Percentiles rank a stretch among this genome's conserved stretches.
These are phyloP conservation scores for Apodemus speciosus DNA, from an alignment of 2,113 vertebrate genomes.

Conservation along the genomic window DNA sequence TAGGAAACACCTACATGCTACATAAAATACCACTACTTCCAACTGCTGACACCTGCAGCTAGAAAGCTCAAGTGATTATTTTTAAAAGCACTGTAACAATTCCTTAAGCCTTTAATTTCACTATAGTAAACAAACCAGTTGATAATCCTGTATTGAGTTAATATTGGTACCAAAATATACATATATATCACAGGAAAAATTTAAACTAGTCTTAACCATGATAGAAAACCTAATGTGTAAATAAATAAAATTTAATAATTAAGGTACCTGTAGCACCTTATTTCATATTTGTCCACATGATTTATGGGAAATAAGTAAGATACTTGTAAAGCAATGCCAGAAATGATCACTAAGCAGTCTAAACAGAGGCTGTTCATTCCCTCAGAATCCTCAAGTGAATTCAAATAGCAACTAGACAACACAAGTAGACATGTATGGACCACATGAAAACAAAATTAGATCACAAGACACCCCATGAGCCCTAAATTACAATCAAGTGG, in stretches of 20 bases:
- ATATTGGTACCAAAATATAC: not conserved
- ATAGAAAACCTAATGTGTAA: conserved; percentile 11
- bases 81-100: conserved; percentile 30
- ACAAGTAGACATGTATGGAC: not conserved
- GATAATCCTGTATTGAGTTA: not conserved
- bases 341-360: conserved; percentile 21
- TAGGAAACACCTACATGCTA: not conserved
- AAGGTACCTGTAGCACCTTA: not conserved
- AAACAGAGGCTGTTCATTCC: not conserved
- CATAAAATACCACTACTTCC: conserved; percentile 34
- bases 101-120: conserved; percentile 34
- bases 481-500: not conserved
- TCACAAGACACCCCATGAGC: not conserved
- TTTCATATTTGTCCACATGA: not conserved
- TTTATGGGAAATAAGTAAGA: not conserved
- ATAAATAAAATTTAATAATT: conserved; percentile 17
- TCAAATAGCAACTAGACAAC: not conserved
- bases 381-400: not conserved
- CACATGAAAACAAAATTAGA: not conserved
- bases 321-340: not conserved
- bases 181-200: not conserved
- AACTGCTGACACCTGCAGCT: not conserved
- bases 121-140: not conserved
- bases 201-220: not conserved
- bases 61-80: not conserved